Percentiles rank a stretch among this genome's conserved stretches.
These are phyloP conservation scores for Apostichopus parvimensis DNA, from an alignment of 35 echinoderm and acorn worm species.

Conservation along the genomic window DNA sequence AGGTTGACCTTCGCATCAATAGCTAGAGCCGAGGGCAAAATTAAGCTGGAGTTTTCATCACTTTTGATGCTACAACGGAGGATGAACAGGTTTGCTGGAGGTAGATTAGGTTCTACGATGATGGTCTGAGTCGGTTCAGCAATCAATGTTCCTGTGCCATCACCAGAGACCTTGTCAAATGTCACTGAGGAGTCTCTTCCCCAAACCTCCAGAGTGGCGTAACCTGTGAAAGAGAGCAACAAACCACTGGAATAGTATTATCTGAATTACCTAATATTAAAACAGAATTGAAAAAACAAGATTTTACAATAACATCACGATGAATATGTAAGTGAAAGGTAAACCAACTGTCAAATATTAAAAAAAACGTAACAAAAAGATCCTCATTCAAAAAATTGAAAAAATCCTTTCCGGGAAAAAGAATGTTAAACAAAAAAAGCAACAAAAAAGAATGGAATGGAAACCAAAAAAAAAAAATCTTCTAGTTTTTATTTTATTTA, in stretches of 20 bases:
- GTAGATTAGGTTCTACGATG: constrained; percentile 44
- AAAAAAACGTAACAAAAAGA: too few species aligned
- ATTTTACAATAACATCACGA: too few species aligned
- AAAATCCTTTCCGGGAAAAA: too few species aligned
- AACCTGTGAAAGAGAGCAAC: constrained; percentile 50
- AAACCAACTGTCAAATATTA: too few species aligned
- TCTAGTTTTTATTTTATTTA: too few species aligned
- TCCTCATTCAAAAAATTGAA: too few species aligned
- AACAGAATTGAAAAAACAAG: too few species aligned
- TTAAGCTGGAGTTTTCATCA: constrained; percentile 33
- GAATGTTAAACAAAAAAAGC: too few species aligned
- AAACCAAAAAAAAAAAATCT: too few species aligned
- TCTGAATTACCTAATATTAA: too few species aligned
- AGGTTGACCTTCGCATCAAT: constrained; percentile 67
- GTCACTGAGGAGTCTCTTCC: constrained; percentile 31
- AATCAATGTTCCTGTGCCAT: constrained; percentile 68
- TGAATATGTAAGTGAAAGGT: too few species aligned
- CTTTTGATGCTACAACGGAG: constrained; percentile 63
- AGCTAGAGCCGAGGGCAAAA: constrained; percentile 63
- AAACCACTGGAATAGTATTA: not conserved
- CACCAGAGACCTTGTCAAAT: constrained; percentile 56
- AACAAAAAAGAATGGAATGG: too few species aligned
- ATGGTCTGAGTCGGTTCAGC: constrained; percentile 48
- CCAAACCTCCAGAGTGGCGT: constrained; percentile 51
- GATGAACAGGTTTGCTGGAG: constrained; percentile 22